phyloP scores from a whole-genome alignment of 2,113 vertebrate genomes.

The Cinclus mexicanus region DNA sequence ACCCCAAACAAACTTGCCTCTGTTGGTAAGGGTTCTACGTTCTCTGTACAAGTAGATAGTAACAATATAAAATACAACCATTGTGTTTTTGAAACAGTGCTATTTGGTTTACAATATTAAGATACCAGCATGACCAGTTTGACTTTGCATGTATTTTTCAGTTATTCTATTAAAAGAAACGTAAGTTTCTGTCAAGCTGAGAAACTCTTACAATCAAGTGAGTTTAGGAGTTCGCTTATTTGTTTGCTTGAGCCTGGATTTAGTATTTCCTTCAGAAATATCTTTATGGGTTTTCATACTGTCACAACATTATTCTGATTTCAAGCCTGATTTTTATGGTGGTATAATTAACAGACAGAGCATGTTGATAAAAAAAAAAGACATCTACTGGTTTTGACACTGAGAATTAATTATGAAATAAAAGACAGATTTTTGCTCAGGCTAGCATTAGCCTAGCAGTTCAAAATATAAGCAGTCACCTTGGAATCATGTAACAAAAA shows the following conservation, averaged over 20 bases:
- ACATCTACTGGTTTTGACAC: conserved; percentile 76
- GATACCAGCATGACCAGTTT: neutral
- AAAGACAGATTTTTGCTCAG: conserved; percentile 77
- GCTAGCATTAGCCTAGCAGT: conserved; percentile 75
- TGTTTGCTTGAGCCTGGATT: neutral
- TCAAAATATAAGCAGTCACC: conserved; percentile 77
- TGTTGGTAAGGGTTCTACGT: neutral
- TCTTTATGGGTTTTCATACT: neutral
- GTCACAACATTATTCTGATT: conserved; percentile 4
- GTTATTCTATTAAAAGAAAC: neutral
- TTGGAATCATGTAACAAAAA: conserved; percentile 73
- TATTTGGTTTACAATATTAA: neutral
- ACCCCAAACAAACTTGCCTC: neutral
- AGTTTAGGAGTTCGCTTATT: neutral
- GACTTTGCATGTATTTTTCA: neutral
- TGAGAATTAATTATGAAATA: conserved; percentile 79
- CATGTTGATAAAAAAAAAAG: conserved; percentile 63
- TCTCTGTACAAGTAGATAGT: neutral
- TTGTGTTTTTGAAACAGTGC: neutral
- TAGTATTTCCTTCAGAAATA: neutral
- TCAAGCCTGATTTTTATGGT: conserved; percentile 31
- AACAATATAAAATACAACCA: neutral
- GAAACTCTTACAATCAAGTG: neutral
- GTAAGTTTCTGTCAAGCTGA: neutral
- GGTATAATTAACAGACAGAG: conserved; percentile 71